Evolutionary conservation across 2,113 vertebrate species (phyloP), one percentile per base, ranked within the genome.

Genomic region (Podarcis cretensis): DNA sequence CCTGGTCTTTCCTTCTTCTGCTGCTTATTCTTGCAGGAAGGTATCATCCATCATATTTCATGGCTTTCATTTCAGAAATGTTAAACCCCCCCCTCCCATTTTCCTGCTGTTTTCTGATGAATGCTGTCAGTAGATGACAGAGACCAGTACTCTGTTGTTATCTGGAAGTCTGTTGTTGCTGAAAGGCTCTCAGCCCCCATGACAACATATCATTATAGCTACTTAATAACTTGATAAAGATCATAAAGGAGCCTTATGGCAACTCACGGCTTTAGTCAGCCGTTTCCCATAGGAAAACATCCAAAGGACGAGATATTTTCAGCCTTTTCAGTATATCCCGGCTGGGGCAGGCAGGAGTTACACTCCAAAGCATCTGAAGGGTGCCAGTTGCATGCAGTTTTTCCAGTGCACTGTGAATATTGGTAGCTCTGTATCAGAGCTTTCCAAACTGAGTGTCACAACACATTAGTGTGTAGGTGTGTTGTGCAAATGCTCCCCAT

Each of bases 31-130:
- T 92, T 94, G 69, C 71, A 14, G 89, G 87, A 81, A 95, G 88
- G 88, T 75, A 37, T 93, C 91, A 93, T 95, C 94, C 93, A 91
- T 94, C 95, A 94, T 93, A 89, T 94, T 92, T 83, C 76, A 63
- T 81, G 35, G 88, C 73, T 89, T 83, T 74, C 81, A 85, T 30
- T 90, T 35, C 87, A 81, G 89, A 92, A 82, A 93, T 89, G 89
- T 91, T 86, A 83, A 83, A 32, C 78, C 35, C 35, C 81, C 0
- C 92, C 83, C 23, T 6, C 1, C 75, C 92, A 86, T 66, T 25
- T 35, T 85, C 74, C 43, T 59, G 25, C 65, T 77, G 9, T 40
- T 43, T 13, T 30, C 83, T 83, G 40, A 85, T 71, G 77, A 66
- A 65, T 7, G 35, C 83, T 89, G 77, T 85, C 83, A 90, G 75